A percentile compares a stretch with the other conserved stretches of the same genome.
Evolutionary conservation across 1,140 invertebrate genomes (phyloP).

Genomic region (Zaprionus africanus): DNA sequence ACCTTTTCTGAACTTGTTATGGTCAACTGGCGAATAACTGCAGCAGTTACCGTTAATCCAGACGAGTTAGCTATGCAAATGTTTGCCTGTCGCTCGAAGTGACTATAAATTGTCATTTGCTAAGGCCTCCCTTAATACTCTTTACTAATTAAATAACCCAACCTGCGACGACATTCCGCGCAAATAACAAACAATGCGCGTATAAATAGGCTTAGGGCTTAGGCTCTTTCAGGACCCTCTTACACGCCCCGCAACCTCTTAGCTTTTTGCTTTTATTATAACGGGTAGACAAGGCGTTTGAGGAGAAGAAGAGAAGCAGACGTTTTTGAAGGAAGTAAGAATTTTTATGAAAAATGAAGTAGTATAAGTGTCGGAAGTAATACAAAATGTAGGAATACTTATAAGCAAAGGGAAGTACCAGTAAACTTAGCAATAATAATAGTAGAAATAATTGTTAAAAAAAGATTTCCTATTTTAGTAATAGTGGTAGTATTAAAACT

Average conservation of each 20-base stretch:
- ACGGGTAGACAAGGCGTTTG: neutral
- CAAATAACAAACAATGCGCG: conserved; percentile 13
- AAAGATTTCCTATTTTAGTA: no score
- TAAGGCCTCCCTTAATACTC: conserved; percentile 45
- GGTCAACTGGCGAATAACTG: conserved; percentile 18
- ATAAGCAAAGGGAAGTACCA: no score
- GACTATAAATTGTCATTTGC: conserved; percentile 71
- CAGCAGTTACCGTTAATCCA: conserved; percentile 30
- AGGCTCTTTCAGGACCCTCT: neutral
- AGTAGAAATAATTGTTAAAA: no score
- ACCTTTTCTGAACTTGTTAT: conserved; percentile 13
- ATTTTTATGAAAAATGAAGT: no score
- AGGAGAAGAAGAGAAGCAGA: neutral
- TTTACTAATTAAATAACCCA: conserved; percentile 72
- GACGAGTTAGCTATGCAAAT: conserved; percentile 46
- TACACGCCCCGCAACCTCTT: no score
- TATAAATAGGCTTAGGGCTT: conserved; percentile 3
- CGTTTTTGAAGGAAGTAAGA: neutral
- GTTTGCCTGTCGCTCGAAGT: conserved; percentile 39
- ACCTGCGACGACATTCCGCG: conserved; percentile 42
- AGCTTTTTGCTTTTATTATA: neutral
- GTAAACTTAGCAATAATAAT: no score
- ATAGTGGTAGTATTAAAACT: no score
- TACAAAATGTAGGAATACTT: no score
- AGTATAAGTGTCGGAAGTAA: no score